These are phyloP conservation scores for Coelinius sp. DNA, from an alignment of 2,888 invertebrate species.

Conservation along the genomic window DNA sequence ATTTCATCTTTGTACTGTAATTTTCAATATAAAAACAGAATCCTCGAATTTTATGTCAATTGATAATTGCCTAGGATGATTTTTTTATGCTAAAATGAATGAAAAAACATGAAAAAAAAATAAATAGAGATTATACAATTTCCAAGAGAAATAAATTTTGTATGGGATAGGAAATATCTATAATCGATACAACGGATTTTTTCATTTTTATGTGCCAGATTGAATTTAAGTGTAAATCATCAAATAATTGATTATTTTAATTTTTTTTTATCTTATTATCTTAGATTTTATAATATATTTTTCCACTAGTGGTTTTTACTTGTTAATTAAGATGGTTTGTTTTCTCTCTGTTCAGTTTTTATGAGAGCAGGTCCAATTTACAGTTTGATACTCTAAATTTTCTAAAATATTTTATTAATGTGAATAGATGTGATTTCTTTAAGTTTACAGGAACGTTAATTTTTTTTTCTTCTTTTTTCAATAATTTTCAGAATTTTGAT, in stretches of 20 bases:
- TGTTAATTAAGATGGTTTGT: constrained; percentile 10
- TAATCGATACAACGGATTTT: not conserved
- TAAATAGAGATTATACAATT: constrained; percentile 31
- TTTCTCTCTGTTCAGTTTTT: not conserved
- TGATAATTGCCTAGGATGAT: constrained; percentile 35
- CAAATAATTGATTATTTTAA: not conserved
- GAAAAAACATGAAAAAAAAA: constrained; percentile 15
- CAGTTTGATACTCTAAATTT: constrained; percentile 15
- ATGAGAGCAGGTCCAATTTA: not conserved
- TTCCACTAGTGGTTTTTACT: constrained; percentile 14
- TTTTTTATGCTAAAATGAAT: constrained; percentile 2
- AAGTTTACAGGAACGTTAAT: not conserved
- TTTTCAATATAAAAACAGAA: constrained; percentile 14
- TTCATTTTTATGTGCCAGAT: constrained; percentile 20
- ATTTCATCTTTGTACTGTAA: constrained; percentile 12
- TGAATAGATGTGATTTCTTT: constrained; percentile 9
- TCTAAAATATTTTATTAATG: not conserved
- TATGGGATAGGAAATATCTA: not conserved
- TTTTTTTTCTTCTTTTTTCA: constrained; percentile 14
- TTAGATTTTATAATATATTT: constrained; percentile 14
- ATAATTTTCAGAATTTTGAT: constrained; percentile 39
- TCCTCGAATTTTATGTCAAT: constrained; percentile 45
- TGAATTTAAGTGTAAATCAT: constrained; percentile 6
- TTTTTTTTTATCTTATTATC: constrained; percentile 14
- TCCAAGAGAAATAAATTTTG: not conserved